Evolutionary conservation across 2,888 invertebrate species (phyloP).

Genomic region (Hyles lineata): DNA sequence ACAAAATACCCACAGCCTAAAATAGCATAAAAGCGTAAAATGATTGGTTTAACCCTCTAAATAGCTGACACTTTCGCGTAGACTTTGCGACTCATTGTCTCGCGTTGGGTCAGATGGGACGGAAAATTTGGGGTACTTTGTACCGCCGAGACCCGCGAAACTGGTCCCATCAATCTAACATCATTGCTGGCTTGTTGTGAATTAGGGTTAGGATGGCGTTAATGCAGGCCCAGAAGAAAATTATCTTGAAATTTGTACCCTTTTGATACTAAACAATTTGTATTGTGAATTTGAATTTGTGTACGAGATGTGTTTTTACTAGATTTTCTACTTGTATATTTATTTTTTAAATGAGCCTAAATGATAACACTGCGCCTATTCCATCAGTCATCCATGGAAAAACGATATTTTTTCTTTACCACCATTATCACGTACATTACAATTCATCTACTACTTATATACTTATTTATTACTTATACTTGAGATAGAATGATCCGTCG

Average conservation of each 20-base stretch:
- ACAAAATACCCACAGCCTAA: slow-evolving; percentile 3
- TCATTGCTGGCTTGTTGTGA: slow-evolving; percentile 18
- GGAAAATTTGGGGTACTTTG: slow-evolving; percentile 29
- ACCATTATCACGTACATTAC: too few relatives aligned
- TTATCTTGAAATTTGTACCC: background rate
- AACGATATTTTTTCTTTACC: too few relatives aligned
- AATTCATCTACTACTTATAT: too few relatives aligned
- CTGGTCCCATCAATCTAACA: slow-evolving; percentile 28
- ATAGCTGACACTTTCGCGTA: slow-evolving; percentile 24
- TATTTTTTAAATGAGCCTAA: too few relatives aligned
- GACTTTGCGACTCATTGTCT: slow-evolving; percentile 26
- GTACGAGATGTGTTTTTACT: background rate
- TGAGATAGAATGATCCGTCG: too few relatives aligned
- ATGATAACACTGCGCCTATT: too few relatives aligned
- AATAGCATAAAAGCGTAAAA: background rate
- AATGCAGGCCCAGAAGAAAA: background rate
- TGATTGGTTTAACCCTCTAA: slow-evolving; percentile 11
- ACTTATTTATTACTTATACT: too few relatives aligned
- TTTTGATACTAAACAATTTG: background rate
- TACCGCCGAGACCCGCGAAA: slow-evolving; percentile 21
- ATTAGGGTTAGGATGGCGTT: slow-evolving; percentile 20
- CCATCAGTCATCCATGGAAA: too few relatives aligned
- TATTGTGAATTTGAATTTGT: too few relatives aligned
- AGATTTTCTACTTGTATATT: too few relatives aligned
- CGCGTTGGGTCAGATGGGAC: slow-evolving; percentile 28